Conservation (phyloP, 2,797 vertebrate species). For the Pagetopsis macropterus region DNA sequence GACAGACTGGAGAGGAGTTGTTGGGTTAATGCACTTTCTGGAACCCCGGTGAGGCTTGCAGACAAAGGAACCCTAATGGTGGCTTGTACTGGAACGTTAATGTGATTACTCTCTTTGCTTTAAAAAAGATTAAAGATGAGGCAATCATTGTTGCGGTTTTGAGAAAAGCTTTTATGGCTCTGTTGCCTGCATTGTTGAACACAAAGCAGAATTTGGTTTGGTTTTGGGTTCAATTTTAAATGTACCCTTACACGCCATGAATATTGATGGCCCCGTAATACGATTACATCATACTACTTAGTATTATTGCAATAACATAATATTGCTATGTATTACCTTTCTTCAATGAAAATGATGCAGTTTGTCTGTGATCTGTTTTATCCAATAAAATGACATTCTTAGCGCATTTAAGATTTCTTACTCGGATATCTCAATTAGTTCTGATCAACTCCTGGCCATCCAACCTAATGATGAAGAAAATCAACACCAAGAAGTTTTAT, state of each 20-base stretch:
- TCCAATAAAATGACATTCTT: no score
- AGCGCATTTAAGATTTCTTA: no score
- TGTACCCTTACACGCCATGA: background rate
- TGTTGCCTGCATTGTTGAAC: background rate
- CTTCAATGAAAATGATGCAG: no score
- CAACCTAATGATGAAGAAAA: no score
- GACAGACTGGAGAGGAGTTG: conserved; percentile 28
- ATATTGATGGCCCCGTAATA: background rate
- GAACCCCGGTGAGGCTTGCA: conserved; percentile 36
- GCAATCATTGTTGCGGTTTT: conserved; percentile 11
- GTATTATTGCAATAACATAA: no score
- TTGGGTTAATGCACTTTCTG: conserved; percentile 66
- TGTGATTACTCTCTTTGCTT: conserved; percentile 54
- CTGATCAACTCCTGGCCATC: no score
- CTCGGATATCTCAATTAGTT: no score
- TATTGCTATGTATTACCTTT: no score
- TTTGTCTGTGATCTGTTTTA: no score
- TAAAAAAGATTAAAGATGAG: conserved; percentile 42
- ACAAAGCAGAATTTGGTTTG: background rate
- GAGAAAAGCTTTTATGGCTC: conserved; percentile 18
- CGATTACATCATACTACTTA: no score
- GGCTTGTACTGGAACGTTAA: conserved; percentile 45
- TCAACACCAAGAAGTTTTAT: no score
- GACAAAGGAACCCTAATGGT: conserved; percentile 59
- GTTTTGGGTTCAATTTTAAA: conserved; percentile 4